Conservation (phyloP, 2,888 invertebrate species). For the Trachelus iudaicus region DNA sequence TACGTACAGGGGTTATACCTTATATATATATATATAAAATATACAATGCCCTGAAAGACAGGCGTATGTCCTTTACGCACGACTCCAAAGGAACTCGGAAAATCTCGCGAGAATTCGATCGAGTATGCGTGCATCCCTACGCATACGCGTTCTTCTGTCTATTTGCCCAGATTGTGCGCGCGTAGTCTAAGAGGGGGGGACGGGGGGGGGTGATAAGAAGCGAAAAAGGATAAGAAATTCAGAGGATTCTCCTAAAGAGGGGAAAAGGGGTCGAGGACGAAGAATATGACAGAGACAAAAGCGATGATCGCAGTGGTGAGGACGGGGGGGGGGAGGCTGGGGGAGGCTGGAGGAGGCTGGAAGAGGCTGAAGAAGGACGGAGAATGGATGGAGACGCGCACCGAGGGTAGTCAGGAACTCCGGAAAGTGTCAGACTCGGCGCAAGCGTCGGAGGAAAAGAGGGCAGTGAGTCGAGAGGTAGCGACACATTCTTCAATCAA, state of each 20-base stretch:
- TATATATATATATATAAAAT: too few species aligned
- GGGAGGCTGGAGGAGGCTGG: not conserved
- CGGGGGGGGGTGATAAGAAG: not conserved
- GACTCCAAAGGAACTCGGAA: too few species aligned
- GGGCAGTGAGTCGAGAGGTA: slow-evolving; percentile 51
- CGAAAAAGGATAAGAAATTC: not conserved
- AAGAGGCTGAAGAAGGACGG: too few species aligned
- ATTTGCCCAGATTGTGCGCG: not conserved
- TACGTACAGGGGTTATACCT: too few species aligned
- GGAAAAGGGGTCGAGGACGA: slow-evolving; percentile 4
- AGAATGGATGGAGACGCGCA: not conserved
- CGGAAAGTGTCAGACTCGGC: slow-evolving; percentile 1
- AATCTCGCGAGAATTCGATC: too few species aligned
- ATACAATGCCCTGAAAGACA: too few species aligned
- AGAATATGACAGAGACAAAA: slow-evolving; percentile 11
- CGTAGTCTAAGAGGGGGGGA: not conserved
- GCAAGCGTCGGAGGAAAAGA: slow-evolving; percentile 36
- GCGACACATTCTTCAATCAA: slow-evolving; percentile 56
- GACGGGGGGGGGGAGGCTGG: not conserved
- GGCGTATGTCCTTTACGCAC: too few species aligned
- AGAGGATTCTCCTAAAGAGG: not conserved
- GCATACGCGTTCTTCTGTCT: too few species aligned
- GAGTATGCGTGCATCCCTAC: too few species aligned
- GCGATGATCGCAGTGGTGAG: not conserved
- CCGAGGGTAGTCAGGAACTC: not conserved